phyloP scores from a whole-genome alignment of 1,140 invertebrate species.

The Callitettix versicolor region DNA sequence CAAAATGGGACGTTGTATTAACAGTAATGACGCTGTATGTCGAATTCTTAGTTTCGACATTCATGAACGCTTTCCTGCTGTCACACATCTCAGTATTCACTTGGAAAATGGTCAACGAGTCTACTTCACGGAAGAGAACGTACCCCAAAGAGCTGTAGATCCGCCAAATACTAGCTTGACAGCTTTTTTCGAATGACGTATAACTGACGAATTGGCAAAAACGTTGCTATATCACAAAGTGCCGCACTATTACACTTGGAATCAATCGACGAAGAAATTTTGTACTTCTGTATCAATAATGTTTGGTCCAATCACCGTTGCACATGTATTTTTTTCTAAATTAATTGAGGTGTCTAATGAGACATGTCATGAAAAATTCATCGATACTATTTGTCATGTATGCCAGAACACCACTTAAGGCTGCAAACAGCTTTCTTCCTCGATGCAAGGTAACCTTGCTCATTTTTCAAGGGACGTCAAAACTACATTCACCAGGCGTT shows the following conservation, averaged over 20 bases:
- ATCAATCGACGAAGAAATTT: neutral
- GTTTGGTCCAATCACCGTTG: too few species aligned
- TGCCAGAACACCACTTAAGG: too few species aligned
- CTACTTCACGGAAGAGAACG: neutral
- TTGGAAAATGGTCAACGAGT: constrained; percentile 5
- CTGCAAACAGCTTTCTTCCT: too few species aligned
- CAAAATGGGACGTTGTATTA: constrained; percentile 36
- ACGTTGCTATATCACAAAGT: neutral
- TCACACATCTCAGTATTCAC: neutral
- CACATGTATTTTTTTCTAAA: too few species aligned
- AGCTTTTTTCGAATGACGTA: neutral
- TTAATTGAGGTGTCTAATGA: too few species aligned
- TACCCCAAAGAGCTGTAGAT: neutral
- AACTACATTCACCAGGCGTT: too few species aligned
- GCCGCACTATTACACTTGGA: neutral
- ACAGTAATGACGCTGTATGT: constrained; percentile 33
- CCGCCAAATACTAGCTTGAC: constrained; percentile 21
- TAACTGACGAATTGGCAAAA: neutral
- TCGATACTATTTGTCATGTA: too few species aligned
- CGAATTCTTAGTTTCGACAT: constrained; percentile 28
- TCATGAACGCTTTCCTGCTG: neutral
- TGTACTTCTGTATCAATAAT: too few species aligned
- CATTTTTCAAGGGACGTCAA: too few species aligned
- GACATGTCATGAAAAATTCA: too few species aligned
- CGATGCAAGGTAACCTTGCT: too few species aligned